Base-by-base conservation (phyloP, 2,888 invertebrate species). In the Eristalis arbustorum region DNA sequence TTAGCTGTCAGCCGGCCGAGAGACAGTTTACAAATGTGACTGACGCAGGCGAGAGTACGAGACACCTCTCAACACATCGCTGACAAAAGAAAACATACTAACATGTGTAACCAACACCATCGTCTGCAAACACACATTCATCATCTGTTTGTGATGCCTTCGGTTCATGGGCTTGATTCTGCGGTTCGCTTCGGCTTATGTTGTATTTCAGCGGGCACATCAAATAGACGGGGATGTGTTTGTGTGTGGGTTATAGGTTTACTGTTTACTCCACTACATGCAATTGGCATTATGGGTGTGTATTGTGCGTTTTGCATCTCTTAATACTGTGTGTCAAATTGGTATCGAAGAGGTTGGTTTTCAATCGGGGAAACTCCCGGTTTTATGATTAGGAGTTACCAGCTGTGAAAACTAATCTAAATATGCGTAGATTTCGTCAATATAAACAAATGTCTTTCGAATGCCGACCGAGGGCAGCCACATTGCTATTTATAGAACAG, bases 1-100 rank as follows among this genome's bases (percentile, higher is more conserved):
- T 11, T 6, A 67, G 79, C 42, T 79, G 84, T 63, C 59, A 59
- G 68, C 40, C 72, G 71, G 14, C 18, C 49, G 75, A 80, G 69
- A 68, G 69, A 61, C 67, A n/a, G 18, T 62, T 66, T 14, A 76
- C 71, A 67, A 76, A 76, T 76, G 75, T 59, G 25, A 25, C 59
- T 61, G 37, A 61, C 23, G 57, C 37, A 59, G 37, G n/a, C n/a
- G n/a, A n/a, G n/a, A n/a, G n/a, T n/a, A 59, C 42, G 64, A 57
- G 18, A 68, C 18, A 40, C 18, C 25, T 34, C 13, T 14, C 42
- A 67, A 18, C n/a, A 42, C 42, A n/a, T 14, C 42, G n/a, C 42
- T n/a, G 42, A 42, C 42, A 42, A 42, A 42, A n/a, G 42, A 42
- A 42, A 42, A 42, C 42, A 42, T 42, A 42, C 14, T 6, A 37